These are phyloP conservation scores for Cerastoderma edule DNA, from an alignment of 2,888 invertebrate genomes.

Conservation along the genomic window DNA sequence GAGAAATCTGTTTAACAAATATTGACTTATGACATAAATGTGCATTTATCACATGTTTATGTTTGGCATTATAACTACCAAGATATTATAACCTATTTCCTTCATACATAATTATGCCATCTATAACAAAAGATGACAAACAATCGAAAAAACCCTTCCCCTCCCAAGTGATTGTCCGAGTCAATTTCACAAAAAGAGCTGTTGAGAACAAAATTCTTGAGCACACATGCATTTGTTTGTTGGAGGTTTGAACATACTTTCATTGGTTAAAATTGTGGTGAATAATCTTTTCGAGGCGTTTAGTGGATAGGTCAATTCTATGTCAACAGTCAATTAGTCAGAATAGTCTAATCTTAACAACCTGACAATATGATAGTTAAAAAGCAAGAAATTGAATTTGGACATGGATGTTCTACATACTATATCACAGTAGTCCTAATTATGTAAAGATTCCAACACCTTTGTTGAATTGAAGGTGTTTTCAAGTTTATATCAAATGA, in stretches of 20 bases:
- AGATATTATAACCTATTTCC: constrained; percentile 32
- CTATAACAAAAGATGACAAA: neutral
- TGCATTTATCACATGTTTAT: constrained; percentile 49
- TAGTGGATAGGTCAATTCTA: too few species aligned
- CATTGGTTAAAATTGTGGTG: too few species aligned
- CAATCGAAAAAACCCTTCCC: neutral
- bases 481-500: too few species aligned
- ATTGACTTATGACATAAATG: constrained; percentile 34
- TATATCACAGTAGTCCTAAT: too few species aligned
- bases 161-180: neutral
- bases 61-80: constrained; percentile 46
- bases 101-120: neutral
- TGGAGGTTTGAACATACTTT: neutral
- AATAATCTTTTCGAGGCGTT: too few species aligned
- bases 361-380: too few species aligned
- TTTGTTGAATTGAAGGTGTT: too few species aligned
- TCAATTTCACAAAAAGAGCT: neutral
- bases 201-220: neutral
- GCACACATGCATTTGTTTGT: neutral
- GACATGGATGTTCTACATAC: too few species aligned
- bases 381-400: too few species aligned
- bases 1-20: constrained; percentile 30
- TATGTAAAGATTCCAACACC: too few species aligned
- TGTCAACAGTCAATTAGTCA: too few species aligned
- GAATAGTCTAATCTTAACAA: too few species aligned